Evolutionary conservation across 1,140 invertebrate species (phyloP).

Genomic region (Drosophila funebris): DNA sequence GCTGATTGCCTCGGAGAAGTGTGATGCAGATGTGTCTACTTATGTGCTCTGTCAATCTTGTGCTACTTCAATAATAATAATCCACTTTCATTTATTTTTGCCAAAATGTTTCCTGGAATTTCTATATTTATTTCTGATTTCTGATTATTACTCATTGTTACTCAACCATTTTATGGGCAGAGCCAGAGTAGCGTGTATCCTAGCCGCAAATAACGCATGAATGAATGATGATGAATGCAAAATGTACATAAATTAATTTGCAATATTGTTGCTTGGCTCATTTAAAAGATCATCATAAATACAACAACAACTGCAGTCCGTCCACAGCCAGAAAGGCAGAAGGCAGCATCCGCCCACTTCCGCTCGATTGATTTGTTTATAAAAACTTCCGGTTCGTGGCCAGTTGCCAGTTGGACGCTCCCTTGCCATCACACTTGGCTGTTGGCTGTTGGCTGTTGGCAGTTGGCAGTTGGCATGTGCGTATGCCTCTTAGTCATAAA

Average conservation of each 20-base stretch:
- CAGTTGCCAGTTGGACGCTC: conserved; percentile 22
- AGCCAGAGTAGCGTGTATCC: conserved; percentile 1
- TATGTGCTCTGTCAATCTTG: conserved; percentile 15
- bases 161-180: background rate
- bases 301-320: background rate
- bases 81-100: background rate
- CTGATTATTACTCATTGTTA: conserved; percentile 28
- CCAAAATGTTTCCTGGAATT: conserved; percentile 27
- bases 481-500: conserved; percentile 58
- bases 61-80: conserved; percentile 6
- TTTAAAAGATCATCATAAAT: conserved; percentile 65
- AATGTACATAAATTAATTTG: conserved; percentile 9
- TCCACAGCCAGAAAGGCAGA: background rate
- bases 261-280: conserved; percentile 7
- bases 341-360: conserved; percentile 55
- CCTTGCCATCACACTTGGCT: conserved; percentile 30
- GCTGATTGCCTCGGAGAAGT: background rate
- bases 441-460: too few relatives aligned
- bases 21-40: background rate
- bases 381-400: conserved; percentile 70
- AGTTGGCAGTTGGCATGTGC: too few relatives aligned
- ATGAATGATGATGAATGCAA: conserved; percentile 32
- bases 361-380: conserved; percentile 80
- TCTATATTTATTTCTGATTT: conserved; percentile 10
- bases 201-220: conserved; percentile 21